phyloP scores from a whole-genome alignment of 2,888 invertebrate species.

The Spodoptera exigua region DNA sequence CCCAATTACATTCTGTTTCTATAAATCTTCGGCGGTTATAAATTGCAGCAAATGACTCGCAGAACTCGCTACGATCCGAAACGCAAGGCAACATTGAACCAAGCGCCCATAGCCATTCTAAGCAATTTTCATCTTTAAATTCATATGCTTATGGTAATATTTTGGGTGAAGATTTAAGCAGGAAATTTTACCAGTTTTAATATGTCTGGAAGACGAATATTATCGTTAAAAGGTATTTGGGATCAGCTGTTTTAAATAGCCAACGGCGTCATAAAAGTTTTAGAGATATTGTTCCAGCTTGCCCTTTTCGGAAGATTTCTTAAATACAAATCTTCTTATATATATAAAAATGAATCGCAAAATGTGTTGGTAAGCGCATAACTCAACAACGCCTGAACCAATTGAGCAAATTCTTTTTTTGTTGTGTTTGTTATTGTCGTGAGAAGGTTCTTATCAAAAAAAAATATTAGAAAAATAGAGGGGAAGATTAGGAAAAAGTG shows the following conservation, averaged over 20 bases:
- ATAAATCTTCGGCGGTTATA: conserved; percentile 57
- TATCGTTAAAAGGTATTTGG: conserved; percentile 24
- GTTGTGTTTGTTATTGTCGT: too few species aligned
- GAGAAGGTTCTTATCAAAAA: too few species aligned
- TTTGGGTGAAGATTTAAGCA: conserved; percentile 19
- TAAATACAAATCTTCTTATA: background rate
- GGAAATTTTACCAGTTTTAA: conserved; percentile 19
- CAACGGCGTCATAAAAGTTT: conserved; percentile 26
- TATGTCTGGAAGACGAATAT: conserved; percentile 5
- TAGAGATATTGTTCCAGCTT: conserved; percentile 2
- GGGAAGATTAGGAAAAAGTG: too few species aligned
- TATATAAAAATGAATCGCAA: too few species aligned
- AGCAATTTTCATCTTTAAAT: conserved; percentile 27
- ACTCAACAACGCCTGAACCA: too few species aligned
- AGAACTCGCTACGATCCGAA: conserved; percentile 20
- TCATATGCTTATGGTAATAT: conserved; percentile 1
- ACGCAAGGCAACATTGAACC: conserved; percentile 25
- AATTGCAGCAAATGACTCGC: conserved; percentile 51
- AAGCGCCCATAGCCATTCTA: conserved; percentile 4
- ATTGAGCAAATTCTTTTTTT: too few species aligned
- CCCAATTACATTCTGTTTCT: conserved; percentile 62
- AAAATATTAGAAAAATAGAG: too few species aligned
- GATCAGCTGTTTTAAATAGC: conserved; percentile 31
- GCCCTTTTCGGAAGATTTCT: conserved; percentile 7
- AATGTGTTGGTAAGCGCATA: too few species aligned